Conservation (phyloP, 2,797 vertebrate species). For the Apodemus agrarius region DNA sequence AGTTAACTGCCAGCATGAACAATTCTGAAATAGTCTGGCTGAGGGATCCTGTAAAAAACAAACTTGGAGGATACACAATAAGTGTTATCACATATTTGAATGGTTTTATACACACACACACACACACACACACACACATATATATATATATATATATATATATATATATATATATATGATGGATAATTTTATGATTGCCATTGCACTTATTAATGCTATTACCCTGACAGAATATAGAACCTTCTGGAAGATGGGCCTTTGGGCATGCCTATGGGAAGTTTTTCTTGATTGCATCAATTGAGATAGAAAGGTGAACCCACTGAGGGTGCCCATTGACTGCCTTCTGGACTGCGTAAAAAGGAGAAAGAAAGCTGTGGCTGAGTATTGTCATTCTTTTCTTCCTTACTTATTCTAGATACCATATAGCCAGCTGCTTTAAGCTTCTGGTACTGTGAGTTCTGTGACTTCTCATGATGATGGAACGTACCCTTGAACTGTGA, state of each 20-base stretch:
- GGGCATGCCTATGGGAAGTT: not conserved
- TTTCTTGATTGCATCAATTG: not conserved
- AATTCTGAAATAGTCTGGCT: slow-evolving; percentile 22
- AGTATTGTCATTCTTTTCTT: not conserved
- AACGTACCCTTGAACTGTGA: not conserved
- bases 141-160: no score
- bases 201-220: not conserved
- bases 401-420: not conserved
- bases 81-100: not conserved
- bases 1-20: not conserved
- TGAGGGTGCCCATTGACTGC: not conserved
- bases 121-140: not conserved
- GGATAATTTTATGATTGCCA: not conserved
- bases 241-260: not conserved
- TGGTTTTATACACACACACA: not conserved
- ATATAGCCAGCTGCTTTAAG: not conserved
- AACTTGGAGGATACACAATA: not conserved
- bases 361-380: not conserved
- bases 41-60: not conserved
- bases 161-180: not conserved
- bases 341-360: not conserved
- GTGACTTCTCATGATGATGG: not conserved
- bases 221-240: not conserved
- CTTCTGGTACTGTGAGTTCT: not conserved
- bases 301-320: not conserved